phyloP scores from a whole-genome alignment of 2,113 vertebrate species.

The Campylorhamphus procurvoides region DNA sequence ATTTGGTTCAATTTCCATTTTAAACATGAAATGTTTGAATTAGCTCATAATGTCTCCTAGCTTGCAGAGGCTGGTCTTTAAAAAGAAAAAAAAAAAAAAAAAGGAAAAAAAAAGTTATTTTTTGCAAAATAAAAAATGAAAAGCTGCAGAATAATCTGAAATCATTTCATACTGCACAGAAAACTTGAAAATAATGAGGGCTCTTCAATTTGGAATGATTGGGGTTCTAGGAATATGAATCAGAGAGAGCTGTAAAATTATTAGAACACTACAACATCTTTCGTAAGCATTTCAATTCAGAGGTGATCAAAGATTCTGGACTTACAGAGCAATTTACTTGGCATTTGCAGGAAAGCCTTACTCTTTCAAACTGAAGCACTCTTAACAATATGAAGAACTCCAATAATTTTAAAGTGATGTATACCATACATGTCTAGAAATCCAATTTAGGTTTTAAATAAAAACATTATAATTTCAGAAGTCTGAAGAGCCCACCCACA shows the following conservation, averaged over 20 bases:
- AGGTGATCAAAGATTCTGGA: constrained; percentile 69
- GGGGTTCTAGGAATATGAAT: constrained; percentile 62
- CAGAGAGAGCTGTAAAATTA: constrained; percentile 66
- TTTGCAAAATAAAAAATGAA: constrained; percentile 49
- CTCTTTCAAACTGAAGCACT: constrained; percentile 73
- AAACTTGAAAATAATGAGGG: constrained; percentile 70
- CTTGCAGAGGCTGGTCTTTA: background rate
- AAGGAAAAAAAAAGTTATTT: background rate
- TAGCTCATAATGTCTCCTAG: constrained; percentile 38
- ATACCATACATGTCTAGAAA: constrained; percentile 67
- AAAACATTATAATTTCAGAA: constrained; percentile 69
- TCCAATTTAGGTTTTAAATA: constrained; percentile 71
- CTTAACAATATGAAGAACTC: constrained; percentile 74
- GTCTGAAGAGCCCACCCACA: constrained; percentile 36
- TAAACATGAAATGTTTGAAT: constrained; percentile 52
- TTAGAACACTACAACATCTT: constrained; percentile 52
- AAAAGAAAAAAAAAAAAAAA: background rate
- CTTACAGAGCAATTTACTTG: constrained; percentile 73
- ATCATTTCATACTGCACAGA: constrained; percentile 53
- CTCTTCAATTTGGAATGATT: constrained; percentile 70
- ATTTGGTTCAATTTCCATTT: constrained; percentile 63
- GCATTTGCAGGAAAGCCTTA: constrained; percentile 70
- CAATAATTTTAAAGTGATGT: constrained; percentile 75
- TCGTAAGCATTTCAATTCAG: constrained; percentile 67
- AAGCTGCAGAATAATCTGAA: constrained; percentile 55